phyloP scores from a whole-genome alignment of 2,113 vertebrate species.

The Prinia subflava region DNA sequence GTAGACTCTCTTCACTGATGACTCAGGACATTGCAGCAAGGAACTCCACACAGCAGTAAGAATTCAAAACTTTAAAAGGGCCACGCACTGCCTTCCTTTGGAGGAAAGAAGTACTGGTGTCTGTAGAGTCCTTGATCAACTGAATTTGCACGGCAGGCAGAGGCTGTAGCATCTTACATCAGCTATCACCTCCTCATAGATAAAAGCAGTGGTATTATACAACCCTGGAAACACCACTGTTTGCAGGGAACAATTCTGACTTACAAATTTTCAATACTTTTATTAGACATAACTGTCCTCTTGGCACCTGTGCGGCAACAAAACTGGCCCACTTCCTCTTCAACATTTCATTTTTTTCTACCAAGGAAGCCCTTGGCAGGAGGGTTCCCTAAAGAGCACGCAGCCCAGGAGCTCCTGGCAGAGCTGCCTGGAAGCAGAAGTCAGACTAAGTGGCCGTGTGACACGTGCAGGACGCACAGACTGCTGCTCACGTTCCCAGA shows the following conservation, averaged over 20 bases:
- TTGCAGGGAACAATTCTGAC: neutral
- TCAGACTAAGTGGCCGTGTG: neutral
- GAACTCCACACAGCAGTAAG: neutral
- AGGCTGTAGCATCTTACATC: neutral
- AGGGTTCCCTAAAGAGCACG: neutral
- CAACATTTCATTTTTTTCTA: neutral
- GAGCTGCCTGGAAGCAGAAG: neutral
- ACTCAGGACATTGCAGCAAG: neutral
- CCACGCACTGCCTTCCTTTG: neutral
- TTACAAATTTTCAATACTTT: neutral
- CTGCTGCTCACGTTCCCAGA: neutral
- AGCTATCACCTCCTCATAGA: neutral
- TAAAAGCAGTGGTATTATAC: neutral
- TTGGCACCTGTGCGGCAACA: neutral
- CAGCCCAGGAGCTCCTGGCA: neutral
- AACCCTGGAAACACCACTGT: neutral
- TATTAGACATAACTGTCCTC: accelerated
- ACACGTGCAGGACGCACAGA: neutral
- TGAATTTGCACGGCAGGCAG: accelerated
- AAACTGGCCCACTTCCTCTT: neutral
- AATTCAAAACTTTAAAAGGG: neutral
- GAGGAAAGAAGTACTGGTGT: neutral
- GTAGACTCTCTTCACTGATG: neutral
- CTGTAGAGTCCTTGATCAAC: neutral
- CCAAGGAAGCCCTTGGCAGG: neutral